These are phyloP conservation scores for Sinocyclocheilus anshuiensis DNA, from an alignment of 2,113 vertebrate genomes.

Conservation along the genomic window DNA sequence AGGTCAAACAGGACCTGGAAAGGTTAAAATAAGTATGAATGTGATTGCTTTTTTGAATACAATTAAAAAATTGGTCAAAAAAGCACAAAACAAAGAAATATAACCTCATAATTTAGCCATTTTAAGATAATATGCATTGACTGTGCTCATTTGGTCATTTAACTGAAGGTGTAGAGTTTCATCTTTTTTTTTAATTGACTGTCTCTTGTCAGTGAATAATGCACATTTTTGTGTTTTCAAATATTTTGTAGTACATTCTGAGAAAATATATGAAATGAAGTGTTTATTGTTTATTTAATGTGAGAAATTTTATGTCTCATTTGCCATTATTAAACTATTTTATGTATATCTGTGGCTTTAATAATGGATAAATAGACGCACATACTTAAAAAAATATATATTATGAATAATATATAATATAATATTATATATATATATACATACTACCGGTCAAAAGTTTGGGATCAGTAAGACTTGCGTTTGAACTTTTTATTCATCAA, in stretches of 20 bases:
- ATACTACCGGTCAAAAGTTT: too few species aligned
- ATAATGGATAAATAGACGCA: too few species aligned
- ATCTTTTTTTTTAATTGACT: not conserved
- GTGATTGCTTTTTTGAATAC: not conserved
- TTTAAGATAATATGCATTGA: not conserved
- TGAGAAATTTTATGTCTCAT: not conserved
- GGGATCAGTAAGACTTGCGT: too few species aligned
- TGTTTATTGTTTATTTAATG: not conserved
- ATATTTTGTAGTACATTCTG: not conserved
- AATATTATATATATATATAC: too few species aligned
- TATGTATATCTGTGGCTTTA: too few species aligned
- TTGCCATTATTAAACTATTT: not conserved
- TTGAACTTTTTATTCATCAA: too few species aligned
- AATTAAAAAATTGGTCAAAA: not conserved
- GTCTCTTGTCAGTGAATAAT: too few species aligned
- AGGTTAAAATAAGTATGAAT: slow-evolving; percentile 87
- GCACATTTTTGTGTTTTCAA: not conserved
- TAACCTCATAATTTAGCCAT: not conserved
- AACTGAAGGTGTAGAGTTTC: not conserved
- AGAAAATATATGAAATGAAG: not conserved
- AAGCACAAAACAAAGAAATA: not conserved
- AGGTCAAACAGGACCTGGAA: slow-evolving; percentile 85
- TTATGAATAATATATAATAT: too few species aligned
- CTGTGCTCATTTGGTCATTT: not conserved
- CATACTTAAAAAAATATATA: too few species aligned